phyloP scores from a whole-genome alignment of 2,888 invertebrate genomes.

The Parnassius mnemosyne region DNA sequence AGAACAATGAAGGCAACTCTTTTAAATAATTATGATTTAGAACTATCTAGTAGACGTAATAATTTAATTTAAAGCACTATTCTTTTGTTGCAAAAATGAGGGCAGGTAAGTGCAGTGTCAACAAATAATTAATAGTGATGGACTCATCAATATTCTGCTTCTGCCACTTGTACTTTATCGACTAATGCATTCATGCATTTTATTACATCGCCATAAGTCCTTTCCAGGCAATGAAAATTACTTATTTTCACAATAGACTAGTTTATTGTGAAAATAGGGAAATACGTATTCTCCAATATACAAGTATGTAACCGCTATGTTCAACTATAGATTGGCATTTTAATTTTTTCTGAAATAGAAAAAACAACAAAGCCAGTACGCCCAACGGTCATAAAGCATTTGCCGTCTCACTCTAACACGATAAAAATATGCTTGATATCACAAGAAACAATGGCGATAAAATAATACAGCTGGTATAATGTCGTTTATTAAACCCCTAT shows the following conservation, averaged over 20 bases:
- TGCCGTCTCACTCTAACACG: constrained; percentile 62
- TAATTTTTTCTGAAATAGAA: constrained; percentile 32
- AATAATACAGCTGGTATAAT: constrained; percentile 56
- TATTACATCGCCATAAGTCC: background rate
- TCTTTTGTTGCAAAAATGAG: constrained; percentile 5
- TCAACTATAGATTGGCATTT: constrained; percentile 20
- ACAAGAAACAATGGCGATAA: constrained; percentile 64
- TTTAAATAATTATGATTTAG: too few species aligned
- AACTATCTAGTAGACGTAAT: too few species aligned
- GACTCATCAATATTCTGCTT: constrained; percentile 2
- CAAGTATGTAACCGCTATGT: constrained; percentile 4
- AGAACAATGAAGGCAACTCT: too few species aligned
- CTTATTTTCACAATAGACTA: background rate
- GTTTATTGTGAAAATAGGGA: too few species aligned
- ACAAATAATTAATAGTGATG: background rate
- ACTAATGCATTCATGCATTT: background rate
- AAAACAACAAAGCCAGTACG: constrained; percentile 60
- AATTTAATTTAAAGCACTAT: background rate
- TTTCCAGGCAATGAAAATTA: background rate
- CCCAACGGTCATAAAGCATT: constrained; percentile 64
- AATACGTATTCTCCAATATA: background rate
- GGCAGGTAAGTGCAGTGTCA: constrained; percentile 3
- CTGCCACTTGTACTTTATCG: background rate
- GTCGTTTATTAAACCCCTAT: constrained; percentile 16
- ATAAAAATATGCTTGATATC: constrained; percentile 71